Percentiles rank a stretch among this genome's conserved stretches.
These are phyloP conservation scores for Scotopteryx bipunctaria DNA, from an alignment of 2,888 invertebrate genomes.

Conservation along the genomic window DNA sequence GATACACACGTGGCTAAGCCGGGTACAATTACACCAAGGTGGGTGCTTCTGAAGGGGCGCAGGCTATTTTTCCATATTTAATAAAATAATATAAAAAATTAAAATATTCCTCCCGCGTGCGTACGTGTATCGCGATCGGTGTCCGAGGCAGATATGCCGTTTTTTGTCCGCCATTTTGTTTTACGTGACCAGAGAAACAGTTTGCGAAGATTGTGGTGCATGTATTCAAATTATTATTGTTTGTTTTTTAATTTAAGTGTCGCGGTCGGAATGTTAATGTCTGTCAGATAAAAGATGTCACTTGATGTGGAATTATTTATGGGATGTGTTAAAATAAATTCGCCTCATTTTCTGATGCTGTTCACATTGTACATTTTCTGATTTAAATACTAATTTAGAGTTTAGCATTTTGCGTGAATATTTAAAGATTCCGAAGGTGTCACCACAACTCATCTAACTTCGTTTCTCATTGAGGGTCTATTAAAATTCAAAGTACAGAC, in stretches of 20 bases:
- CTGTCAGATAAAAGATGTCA: conserved; percentile 47
- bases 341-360: conserved; percentile 20
- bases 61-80: conserved; percentile 68
- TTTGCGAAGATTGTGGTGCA: conserved; percentile 70
- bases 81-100: conserved; percentile 64
- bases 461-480: conserved; percentile 29
- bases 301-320: conserved; percentile 39
- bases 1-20: conserved; percentile 62
- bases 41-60: conserved; percentile 52
- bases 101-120: conserved; percentile 76
- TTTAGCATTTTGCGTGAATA: conserved; percentile 21
- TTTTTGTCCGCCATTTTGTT: conserved; percentile 61
- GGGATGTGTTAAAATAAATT: conserved; percentile 17
- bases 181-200: conserved; percentile 71
- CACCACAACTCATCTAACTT: conserved; percentile 30
- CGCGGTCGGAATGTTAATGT: conserved; percentile 60
- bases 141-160: conserved; percentile 65
- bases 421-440: conserved; percentile 27
- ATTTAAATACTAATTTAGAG: conserved; percentile 29
- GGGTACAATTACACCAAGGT: conserved; percentile 62
- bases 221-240: conserved; percentile 71
- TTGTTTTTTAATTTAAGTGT: conserved; percentile 55
- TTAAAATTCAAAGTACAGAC: conserved; percentile 31
- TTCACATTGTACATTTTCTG: conserved; percentile 19
- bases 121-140: conserved; percentile 78